Base-by-base conservation (phyloP, 1,140 invertebrate genomes). In the Drosophila pachea region DNA sequence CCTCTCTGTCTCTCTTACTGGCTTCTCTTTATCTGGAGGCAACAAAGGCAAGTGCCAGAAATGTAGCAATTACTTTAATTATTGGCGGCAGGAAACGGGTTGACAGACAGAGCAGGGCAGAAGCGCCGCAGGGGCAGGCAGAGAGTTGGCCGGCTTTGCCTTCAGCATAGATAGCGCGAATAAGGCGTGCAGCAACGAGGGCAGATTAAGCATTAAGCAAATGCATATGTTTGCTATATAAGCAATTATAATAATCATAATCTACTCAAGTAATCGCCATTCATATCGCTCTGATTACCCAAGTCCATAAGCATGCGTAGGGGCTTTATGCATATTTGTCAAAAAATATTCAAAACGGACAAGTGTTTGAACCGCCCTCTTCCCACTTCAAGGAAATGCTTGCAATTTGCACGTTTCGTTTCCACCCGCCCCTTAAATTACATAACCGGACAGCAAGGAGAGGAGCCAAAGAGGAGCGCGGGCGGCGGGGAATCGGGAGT, bases 61-160 rank as follows among this genome's bases (percentile, higher is more conserved):
- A 83, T 83, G 79, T 84, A 68, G 79, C 79, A 84, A 84, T 84
- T 84, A 84, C 79, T 86, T 84, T 84, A 84, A 84, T 84, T 84
- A 84, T 84, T 84, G 79, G 79, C 81, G 81, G 81, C 81, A 84
- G 79, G 79, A 83, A 83, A 84, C 69, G 79, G 79, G 73, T 78
- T 83, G 79, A 83, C 79, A 83, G 79, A 84, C 79, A 68, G 68
- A 60, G 40, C 35, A 59, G 42, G 1, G 22, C 35, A 22, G 48
- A 14, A 45, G 22, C 35, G 35, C 8, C 29, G 8, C 49, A 48
- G 59, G 32, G 45, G 36, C 47, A 47, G 38, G 9, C 42, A 47
- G n/a, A 60, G 31, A 22, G 43, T 29, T 35, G 47, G 36, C 12
- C 14, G 43, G 47, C 36, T 38, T 32, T 45, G 53, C 61, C 43